phyloP scores from a whole-genome alignment of 2,113 vertebrate species.

The Brachionichthys hirsutus region DNA sequence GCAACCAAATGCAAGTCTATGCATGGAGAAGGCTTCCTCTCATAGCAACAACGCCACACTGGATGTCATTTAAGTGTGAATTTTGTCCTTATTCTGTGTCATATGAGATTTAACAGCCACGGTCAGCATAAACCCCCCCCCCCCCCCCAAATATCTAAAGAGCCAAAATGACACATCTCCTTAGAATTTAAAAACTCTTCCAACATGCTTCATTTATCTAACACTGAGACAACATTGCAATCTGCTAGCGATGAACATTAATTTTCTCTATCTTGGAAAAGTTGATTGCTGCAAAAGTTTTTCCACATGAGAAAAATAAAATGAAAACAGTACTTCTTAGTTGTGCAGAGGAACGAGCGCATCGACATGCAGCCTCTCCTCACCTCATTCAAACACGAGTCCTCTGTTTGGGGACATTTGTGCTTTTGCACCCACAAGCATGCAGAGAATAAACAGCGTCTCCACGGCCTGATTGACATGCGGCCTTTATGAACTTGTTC shows the following conservation, averaged over 20 bases:
- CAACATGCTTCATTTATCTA: conserved; percentile 15
- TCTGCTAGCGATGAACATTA: background rate
- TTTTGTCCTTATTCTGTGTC: background rate
- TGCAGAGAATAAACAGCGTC: conserved; percentile 9
- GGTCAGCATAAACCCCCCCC: no score
- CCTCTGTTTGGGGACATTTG: no score
- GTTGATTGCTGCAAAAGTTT: conserved; percentile 18
- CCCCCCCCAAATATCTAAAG: background rate
- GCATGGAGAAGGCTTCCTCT: no score
- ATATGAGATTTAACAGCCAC: background rate
- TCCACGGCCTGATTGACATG: conserved; percentile 37
- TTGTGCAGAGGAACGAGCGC: no score
- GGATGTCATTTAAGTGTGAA: no score
- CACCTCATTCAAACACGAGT: no score
- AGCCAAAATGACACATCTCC: conserved; percentile 23
- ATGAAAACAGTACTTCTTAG: no score
- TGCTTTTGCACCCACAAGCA: no score
- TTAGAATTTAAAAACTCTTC: conserved; percentile 14
- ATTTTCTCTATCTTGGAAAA: conserved; percentile 4
- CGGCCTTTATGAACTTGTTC: conserved; percentile 20
- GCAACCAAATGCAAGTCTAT: no score
- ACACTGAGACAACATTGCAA: background rate
- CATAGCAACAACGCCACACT: no score
- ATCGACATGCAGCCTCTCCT: conserved; percentile 7
- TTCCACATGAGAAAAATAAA: conserved; percentile 5